Base-by-base conservation (phyloP, 2,888 invertebrate species). In the Cylindroiulus punctatus region DNA sequence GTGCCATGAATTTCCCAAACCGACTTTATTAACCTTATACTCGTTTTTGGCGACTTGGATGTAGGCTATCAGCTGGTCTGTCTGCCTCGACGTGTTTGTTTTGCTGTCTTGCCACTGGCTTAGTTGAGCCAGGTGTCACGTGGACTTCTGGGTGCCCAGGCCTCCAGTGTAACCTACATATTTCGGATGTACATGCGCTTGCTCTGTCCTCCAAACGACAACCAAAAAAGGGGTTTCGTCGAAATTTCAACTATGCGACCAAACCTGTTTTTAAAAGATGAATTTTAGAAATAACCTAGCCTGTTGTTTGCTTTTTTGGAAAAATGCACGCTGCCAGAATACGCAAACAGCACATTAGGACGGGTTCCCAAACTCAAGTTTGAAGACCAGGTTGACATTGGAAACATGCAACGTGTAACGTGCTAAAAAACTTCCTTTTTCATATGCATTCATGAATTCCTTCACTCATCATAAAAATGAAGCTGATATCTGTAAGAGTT, bases 191-290 rank as follows among this genome's bases (percentile, higher is more conserved):
- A 65, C 26, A 10, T 14, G 65, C 65, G 26, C 65, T 12, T 26
- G 10, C 26, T 26, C n/a, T 65, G 65, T 65, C 65, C 65, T 65
- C 65, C 65, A 65, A 65, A 65, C 65, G 7, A 14, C 65, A 4
- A 65, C 22, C 65, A 19, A 26, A 65, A 65, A 65, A 65, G 22
- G 57, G 22, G n/a, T 57, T 57, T 65, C 22, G 7, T 26, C 26
- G 65, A 65, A 65, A 65, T 65, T 65, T 65, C 26, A 65, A 26
- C 22, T 26, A 65, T 65, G 65, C n/a, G 65, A 65, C 26, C 10
- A 65, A 65, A 65, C 65, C 65, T 65, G 65, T 65, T 65, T 65
- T 26, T 22, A 57, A n/a, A n/a, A n/a, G 57, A 22, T 19, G 57
- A 65, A 65, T 65, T 65, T 65, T 10, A 26, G 26, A 65, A 65